Evolutionary conservation across 2,888 invertebrate genomes (phyloP).

Genomic region (Peribatodes rhomboidaria): DNA sequence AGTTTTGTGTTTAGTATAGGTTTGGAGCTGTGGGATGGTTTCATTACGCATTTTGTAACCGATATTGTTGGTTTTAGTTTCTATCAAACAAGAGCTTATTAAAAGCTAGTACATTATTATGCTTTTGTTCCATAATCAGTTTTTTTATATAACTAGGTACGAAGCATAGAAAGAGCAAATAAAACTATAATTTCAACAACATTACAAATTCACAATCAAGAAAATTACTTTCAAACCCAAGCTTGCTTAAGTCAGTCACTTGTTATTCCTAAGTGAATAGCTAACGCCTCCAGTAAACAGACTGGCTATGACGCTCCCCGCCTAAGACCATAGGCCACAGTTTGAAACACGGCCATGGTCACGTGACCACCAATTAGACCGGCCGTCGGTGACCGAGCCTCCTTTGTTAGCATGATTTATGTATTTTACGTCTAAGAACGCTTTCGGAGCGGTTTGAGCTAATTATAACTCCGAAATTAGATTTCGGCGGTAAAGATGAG

Average conservation of each 20-base stretch:
- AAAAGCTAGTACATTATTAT: no score
- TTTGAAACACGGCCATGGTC: slow-evolving; percentile 12
- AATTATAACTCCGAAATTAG: slow-evolving; percentile 47
- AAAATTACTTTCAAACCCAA: no score
- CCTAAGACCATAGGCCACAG: slow-evolving; percentile 10
- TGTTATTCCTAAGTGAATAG: background rate
- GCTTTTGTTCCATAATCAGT: no score
- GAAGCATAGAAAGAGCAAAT: no score
- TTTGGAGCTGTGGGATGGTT: slow-evolving; percentile 3
- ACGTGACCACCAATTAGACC: slow-evolving; percentile 64
- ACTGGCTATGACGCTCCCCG: background rate
- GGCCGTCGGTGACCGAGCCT: slow-evolving; percentile 62
- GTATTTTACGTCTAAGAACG: slow-evolving; percentile 53
- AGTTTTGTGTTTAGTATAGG: slow-evolving; percentile 18
- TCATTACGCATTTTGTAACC: background rate
- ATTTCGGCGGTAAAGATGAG: slow-evolving; percentile 36
- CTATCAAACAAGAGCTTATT: no score
- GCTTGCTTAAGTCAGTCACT: no score
- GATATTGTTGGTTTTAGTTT: background rate
- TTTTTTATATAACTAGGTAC: background rate
- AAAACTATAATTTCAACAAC: no score
- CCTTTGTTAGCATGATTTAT: slow-evolving; percentile 81
- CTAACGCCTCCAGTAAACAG: background rate
- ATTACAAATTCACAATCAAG: no score
- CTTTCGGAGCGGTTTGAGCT: slow-evolving; percentile 40